phyloP scores from a whole-genome alignment of 2,113 vertebrate genomes.

The Apteryx owenii region DNA sequence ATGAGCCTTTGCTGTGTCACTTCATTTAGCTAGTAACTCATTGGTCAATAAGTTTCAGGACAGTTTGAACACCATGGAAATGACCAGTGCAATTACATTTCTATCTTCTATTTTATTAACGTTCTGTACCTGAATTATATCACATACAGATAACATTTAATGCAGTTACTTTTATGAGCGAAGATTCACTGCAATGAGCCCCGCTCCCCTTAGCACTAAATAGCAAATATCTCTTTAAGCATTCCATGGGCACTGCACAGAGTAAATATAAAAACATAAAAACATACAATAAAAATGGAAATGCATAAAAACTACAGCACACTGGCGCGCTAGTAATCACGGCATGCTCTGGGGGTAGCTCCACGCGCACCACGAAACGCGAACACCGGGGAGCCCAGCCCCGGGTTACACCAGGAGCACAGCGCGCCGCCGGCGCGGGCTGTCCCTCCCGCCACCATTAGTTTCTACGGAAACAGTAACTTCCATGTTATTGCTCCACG shows the following conservation, averaged over 20 bases:
- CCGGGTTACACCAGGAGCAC: background rate
- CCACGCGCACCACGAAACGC: background rate
- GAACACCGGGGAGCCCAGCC: fast-evolving
- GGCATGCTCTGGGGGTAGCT: background rate
- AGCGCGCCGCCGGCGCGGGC: background rate
- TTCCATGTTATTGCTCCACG: background rate
- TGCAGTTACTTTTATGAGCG: no score
- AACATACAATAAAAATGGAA: background rate
- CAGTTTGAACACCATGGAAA: background rate
- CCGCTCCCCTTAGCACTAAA: background rate
- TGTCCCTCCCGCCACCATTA: background rate
- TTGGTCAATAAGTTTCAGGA: background rate
- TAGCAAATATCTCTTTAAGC: background rate
- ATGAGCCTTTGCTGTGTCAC: background rate
- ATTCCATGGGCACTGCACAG: background rate
- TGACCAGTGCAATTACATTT: no score
- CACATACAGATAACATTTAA: background rate
- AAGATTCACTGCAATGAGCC: background rate
- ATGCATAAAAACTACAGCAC: background rate
- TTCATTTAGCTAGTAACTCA: background rate
- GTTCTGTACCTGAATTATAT: background rate
- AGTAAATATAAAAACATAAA: background rate
- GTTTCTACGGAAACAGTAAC: background rate
- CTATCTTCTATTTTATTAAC: background rate
- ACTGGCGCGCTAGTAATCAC: fast-evolving